A percentile compares a stretch with the other conserved stretches of the same genome.
Evolutionary conservation across 2,888 invertebrate species (phyloP).

Genomic region (Euzophera pinguis): DNA sequence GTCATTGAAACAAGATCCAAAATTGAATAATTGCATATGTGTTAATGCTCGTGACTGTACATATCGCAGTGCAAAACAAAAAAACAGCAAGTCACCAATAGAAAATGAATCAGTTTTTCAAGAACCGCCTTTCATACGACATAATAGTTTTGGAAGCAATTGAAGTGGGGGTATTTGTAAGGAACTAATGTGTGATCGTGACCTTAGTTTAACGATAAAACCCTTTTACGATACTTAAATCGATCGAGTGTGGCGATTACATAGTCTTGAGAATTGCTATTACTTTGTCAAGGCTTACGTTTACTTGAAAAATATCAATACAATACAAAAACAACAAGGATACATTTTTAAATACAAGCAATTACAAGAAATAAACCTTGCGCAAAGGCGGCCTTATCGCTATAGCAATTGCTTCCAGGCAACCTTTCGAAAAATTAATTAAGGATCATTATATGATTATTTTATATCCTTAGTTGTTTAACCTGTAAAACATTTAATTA

Average conservation of each 20-base stretch:
- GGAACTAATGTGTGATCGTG: conserved; percentile 50
- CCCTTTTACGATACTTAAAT: conserved; percentile 53
- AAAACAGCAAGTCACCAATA: conserved; percentile 23
- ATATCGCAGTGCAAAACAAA: neutral
- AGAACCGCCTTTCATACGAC: conserved; percentile 26
- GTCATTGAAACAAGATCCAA: too few species aligned
- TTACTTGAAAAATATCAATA: neutral
- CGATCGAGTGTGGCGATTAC: conserved; percentile 33
- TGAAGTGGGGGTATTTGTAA: conserved; percentile 41
- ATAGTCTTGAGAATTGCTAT: conserved; percentile 39
- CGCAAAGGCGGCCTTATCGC: too few species aligned
- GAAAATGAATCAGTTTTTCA: conserved; percentile 19
- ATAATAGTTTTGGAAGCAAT: conserved; percentile 46
- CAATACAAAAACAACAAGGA: too few species aligned
- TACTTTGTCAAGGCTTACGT: neutral
- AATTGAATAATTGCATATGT: too few species aligned
- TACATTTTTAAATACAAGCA: too few species aligned
- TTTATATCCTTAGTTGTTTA: too few species aligned
- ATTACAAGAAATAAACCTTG: too few species aligned
- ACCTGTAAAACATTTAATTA: too few species aligned
- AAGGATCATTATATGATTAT: too few species aligned
- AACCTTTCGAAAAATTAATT: too few species aligned
- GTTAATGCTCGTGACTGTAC: too few species aligned
- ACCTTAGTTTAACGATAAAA: conserved; percentile 63
- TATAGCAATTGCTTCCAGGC: too few species aligned